phyloP scores from a whole-genome alignment of 1,140 invertebrate genomes.

The Achatina immaculata region DNA sequence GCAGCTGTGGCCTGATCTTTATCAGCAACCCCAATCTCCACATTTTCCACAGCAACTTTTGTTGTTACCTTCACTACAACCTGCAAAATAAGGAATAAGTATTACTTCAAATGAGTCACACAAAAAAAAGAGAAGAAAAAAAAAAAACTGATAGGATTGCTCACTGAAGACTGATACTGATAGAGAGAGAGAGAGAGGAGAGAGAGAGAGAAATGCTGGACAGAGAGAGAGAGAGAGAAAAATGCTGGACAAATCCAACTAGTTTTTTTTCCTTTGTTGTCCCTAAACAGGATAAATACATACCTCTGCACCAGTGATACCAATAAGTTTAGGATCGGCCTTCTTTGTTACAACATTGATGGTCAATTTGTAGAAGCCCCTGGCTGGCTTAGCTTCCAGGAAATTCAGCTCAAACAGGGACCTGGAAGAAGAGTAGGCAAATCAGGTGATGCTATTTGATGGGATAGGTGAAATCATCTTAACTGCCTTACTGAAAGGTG shows the following conservation, averaged over 20 bases:
- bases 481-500: too few species aligned
- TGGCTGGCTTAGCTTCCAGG: conserved; percentile 82
- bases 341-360: conserved; percentile 78
- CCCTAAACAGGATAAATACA: conserved; percentile 45
- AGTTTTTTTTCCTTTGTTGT: too few species aligned
- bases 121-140: too few species aligned
- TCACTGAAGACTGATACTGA: too few species aligned
- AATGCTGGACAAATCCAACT: too few species aligned
- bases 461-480: too few species aligned
- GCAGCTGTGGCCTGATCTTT: conserved; percentile 77
- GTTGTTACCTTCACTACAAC: conserved; percentile 72
- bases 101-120: too few species aligned
- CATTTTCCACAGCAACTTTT: conserved; percentile 79
- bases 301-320: conserved; percentile 76
- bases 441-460: too few species aligned
- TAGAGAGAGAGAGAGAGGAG: too few species aligned
- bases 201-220: too few species aligned
- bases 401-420: conserved; percentile 86
- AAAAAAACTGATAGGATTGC: too few species aligned
- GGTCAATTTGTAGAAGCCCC: conserved; percentile 87
- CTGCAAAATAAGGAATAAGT: conserved; percentile 55
- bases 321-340: conserved; percentile 75
- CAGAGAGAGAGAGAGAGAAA: too few species aligned
- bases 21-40: conserved; percentile 91
- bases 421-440: conserved; percentile 68